phyloP scores from a whole-genome alignment of 1,140 invertebrate genomes.

The Lasioglossum baleicum region DNA sequence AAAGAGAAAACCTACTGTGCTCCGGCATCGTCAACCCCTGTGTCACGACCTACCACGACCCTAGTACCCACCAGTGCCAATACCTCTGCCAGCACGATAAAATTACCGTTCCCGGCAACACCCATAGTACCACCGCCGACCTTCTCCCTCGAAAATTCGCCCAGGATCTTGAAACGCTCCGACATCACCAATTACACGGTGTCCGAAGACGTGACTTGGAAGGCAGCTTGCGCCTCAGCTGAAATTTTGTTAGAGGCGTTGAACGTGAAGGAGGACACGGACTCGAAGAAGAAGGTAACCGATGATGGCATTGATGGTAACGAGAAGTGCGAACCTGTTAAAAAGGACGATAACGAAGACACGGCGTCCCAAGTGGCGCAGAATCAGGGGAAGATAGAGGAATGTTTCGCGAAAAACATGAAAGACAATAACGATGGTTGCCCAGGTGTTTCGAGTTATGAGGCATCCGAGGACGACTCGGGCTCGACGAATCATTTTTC shows the following conservation, averaged over 20 bases:
- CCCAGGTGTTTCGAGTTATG: slow-evolving; percentile 59
- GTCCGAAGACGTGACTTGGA: slow-evolving; percentile 73
- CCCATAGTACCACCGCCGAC: slow-evolving; percentile 47
- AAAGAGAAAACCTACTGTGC: slow-evolving; percentile 34
- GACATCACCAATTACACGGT: slow-evolving; percentile 31
- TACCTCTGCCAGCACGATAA: slow-evolving; percentile 28
- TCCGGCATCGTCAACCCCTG: slow-evolving; percentile 32
- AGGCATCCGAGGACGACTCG: slow-evolving; percentile 70
- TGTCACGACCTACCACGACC: background rate
- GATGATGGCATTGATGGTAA: background rate
- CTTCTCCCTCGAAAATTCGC: slow-evolving; percentile 53
- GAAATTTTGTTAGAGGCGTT: slow-evolving; percentile 73
- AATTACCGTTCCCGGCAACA: slow-evolving; percentile 47
- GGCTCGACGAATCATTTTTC: slow-evolving; percentile 56
- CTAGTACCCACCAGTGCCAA: background rate
- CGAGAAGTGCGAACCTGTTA: too few species aligned
- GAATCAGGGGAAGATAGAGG: background rate
- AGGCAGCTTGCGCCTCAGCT: slow-evolving; percentile 75
- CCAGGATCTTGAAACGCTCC: slow-evolving; percentile 43
- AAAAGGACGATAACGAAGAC: too few species aligned
- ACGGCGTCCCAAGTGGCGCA: too few species aligned
- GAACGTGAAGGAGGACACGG: slow-evolving; percentile 63
- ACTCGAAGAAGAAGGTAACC: too few species aligned
- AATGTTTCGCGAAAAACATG: background rate
- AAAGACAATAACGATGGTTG: slow-evolving; percentile 29